Evolutionary conservation across 2,113 vertebrate genomes (phyloP), one percentile per base, ranked within the genome.

Genomic region (Paramormyrops kingsleyae): DNA sequence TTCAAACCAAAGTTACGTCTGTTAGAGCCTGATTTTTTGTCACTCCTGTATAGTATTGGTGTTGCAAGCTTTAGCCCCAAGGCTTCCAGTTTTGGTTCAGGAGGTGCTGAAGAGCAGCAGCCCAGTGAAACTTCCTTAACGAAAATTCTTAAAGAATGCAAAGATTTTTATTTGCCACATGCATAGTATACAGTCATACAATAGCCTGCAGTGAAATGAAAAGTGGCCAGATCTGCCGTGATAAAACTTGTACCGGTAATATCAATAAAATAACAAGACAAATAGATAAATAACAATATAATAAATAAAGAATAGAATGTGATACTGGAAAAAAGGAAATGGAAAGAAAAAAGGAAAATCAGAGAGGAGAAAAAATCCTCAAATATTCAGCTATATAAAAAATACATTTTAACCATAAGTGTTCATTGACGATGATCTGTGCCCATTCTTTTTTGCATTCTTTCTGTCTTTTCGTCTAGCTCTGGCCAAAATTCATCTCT

Each of bases 401-500:
- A 31, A 27, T 86, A 13, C 27, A 27, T 17, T 66, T 46, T 56
- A 21, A 24, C 31, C 56, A 24, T 46, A 46, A 47, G 85, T 53
- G n/a, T 87, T 24, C 31, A 6, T 74, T 88, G 35, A 24, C 1
- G 9, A 70, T 27, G 62, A 70, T 13, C 9, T 70, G 62, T 70
- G n/a, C 3, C 27, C 62, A 70, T 31, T 70, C 8, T 70, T 10
- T 80, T 21, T 42, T 17, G n/a, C 21, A 17, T 31, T 90, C 47
- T 50, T 15, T 88, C 21, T 88, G 39, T 89, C 4, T 85, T 74
- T 89, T 91, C 17, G 91, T 94, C 53, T 92, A 99, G 99, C 97
- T 93, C 96, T 98, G 0, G 96, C 97, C 0, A 95, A 97, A 92
- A 95, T 99, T 91, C 94, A 95, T 84, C 91, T 98, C 91, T 95